A percentile compares a stretch with the other conserved stretches of the same genome.
Conservation (phyloP, 2,113 vertebrate genomes). For the Chamaetylas fuelleborni region DNA sequence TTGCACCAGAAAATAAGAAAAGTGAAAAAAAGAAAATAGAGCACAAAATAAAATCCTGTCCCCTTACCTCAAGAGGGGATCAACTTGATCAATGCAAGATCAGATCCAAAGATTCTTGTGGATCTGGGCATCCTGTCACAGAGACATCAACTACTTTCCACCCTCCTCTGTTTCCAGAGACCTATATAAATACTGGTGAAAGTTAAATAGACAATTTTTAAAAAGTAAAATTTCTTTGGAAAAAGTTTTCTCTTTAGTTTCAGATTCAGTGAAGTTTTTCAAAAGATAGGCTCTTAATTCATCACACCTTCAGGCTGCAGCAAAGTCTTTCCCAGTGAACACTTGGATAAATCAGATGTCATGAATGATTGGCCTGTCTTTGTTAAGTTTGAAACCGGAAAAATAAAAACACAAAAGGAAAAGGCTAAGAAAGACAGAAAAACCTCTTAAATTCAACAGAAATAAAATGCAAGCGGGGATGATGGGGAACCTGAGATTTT, state of each 20-base stretch:
- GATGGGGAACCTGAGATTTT: not conserved
- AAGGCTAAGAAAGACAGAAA: not conserved
- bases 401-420: not conserved
- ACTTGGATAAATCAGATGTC: not conserved
- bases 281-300: not conserved
- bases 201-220: not conserved
- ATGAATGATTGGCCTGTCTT: not conserved
- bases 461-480: not conserved
- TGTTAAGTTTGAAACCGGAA: not conserved
- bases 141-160: not conserved
- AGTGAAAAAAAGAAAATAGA: not conserved
- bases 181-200: not conserved
- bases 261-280: not conserved
- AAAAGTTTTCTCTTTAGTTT: not conserved
- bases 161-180: not conserved
- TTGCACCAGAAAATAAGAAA: not conserved
- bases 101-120: not conserved
- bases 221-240: not conserved
- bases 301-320: not conserved
- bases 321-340: not conserved
- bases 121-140: not conserved
- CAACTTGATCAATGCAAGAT: not conserved
- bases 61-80: not conserved
- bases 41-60: not conserved
- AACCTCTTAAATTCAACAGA: not conserved